Base-by-base conservation (phyloP, 2,113 vertebrate species). In the Gila orcuttii region DNA sequence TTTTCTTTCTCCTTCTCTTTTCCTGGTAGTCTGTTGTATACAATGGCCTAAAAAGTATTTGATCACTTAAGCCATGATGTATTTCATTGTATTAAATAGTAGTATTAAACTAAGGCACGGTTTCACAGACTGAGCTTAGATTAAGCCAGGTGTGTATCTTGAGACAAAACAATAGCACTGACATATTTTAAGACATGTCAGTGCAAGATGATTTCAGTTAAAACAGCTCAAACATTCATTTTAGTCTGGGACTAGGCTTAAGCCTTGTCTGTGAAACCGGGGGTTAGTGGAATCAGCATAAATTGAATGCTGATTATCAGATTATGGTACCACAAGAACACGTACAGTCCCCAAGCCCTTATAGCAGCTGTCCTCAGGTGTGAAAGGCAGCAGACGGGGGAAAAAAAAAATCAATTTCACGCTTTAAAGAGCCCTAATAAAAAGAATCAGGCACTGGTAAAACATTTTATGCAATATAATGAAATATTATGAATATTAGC, bases 371-470 rank as follows among this genome's bases (percentile, higher is more conserved):
- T 77, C 47, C 15, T 77, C 45, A 10, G 12, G 52, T 31, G 45
- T 55, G 74, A 77, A 77, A 55, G 71, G 25, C 47, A 55, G 25
- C 74, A 55, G 74, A 55, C 25, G 21, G 45, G 13, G n/a, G 1
- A 2, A 1, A 31, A 36, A 21, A 36, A 36, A 21, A 69, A n/a
- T 33, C 75, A 55, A 77, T 77, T 77, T 55, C 75, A 55, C 28
- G 47, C 75, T 77, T 77, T 77, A 77, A 77, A 21, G 75, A 77
- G 19, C 28, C 25, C 50, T 47, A 75, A 75, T 75, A 50, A 77
- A 77, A 77, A 77, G 25, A 52, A 75, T 28, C 12, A 5, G 21
- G 23, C 71, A 74, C 42, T 28, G 39, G 42, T 75, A 75, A 75
- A 74, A 50, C 42, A 75, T 47, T 25, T 50, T 28, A 50, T 47